Base-by-base conservation (phyloP, 2,113 vertebrate species). In the Anguilla rostrata region DNA sequence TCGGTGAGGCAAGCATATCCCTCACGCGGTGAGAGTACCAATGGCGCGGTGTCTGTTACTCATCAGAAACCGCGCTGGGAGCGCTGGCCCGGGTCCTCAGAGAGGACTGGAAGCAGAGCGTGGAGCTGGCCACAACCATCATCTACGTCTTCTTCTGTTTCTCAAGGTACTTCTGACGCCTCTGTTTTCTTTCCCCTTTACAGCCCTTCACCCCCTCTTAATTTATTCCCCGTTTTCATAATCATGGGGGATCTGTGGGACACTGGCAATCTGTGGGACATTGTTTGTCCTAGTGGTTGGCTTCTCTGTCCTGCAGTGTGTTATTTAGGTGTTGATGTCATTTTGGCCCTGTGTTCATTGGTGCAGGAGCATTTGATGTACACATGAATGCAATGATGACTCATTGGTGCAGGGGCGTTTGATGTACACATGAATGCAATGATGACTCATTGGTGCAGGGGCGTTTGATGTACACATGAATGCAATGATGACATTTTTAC, bases 91-190 rank as follows among this genome's bases (percentile, higher is more conserved):
- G 97, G 91, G 97, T 98, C 39, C 93, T 99, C 88, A 95, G 97
- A 91, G 97, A 99, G 92, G 97, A 98, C 91, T 99, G 97, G 97
- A 99, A 97, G 90, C 97, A 97, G 90, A 99, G 98, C 0, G 96
- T 97, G 29, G 97, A 98, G 88, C 95, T 99, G 92, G 97, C 97
- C 88, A 99, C 97, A 82, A 98, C 97, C 89, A 99, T 99, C 89
- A 96, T 97, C 92, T 97, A 97, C 84, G 93, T 98, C 90, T 99
- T 98, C 91, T 99, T 99, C 92, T 98, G 97, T 91, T 98, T 99
- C 93, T 98, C 98, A 39, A 99, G 97, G 98, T 98, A 93, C 93
- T 92, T 78, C n/a, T 60, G 60, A 26, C 22, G n/a, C 29, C 75
- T 18, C 41, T 26, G 16, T 60, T 78, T 88, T 49, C 18, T 83